These are phyloP conservation scores for Spodoptera picta DNA, from an alignment of 2,888 invertebrate species.

Conservation along the genomic window DNA sequence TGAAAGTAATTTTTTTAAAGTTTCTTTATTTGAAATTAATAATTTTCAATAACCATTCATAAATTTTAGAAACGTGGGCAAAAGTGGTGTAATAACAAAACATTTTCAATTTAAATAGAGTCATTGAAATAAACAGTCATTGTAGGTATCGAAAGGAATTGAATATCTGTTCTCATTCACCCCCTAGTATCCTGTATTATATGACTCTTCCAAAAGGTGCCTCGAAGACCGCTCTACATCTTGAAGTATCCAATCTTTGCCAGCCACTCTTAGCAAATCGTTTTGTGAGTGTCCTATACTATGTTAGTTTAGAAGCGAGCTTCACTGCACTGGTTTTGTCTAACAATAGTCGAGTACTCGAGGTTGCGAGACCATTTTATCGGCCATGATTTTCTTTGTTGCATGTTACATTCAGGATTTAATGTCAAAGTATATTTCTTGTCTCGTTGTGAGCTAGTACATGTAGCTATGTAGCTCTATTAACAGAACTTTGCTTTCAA, in stretches of 20 bases:
- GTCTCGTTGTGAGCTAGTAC: slow-evolving; percentile 8
- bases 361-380: slow-evolving; percentile 30
- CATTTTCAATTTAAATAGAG: too few relatives aligned
- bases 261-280: slow-evolving; percentile 40
- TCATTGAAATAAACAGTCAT: too few relatives aligned
- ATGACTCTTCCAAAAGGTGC: slow-evolving; percentile 16
- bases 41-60: too few relatives aligned
- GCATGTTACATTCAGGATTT: slow-evolving; percentile 19
- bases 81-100: too few relatives aligned
- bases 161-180: too few relatives aligned
- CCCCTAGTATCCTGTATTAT: slow-evolving; percentile 10
- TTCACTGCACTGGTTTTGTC: slow-evolving; percentile 32
- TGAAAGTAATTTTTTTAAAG: too few relatives aligned
- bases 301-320: slow-evolving; percentile 36
- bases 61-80: too few relatives aligned
- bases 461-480: slow-evolving; percentile 9
- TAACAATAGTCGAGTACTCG: slow-evolving; percentile 20
- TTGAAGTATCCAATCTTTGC: slow-evolving; percentile 45
- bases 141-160: too few relatives aligned
- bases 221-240: slow-evolving; percentile 28
- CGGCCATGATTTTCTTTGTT: slow-evolving; percentile 36
- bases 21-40: too few relatives aligned
- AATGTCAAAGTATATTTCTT: slow-evolving; percentile 15
- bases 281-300: slow-evolving; percentile 27
- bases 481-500: slow-evolving; percentile 5